A percentile compares a stretch with the other conserved stretches of the same genome.
Conservation (phyloP, 2,113 vertebrate species). For the Leptosomus discolor region DNA sequence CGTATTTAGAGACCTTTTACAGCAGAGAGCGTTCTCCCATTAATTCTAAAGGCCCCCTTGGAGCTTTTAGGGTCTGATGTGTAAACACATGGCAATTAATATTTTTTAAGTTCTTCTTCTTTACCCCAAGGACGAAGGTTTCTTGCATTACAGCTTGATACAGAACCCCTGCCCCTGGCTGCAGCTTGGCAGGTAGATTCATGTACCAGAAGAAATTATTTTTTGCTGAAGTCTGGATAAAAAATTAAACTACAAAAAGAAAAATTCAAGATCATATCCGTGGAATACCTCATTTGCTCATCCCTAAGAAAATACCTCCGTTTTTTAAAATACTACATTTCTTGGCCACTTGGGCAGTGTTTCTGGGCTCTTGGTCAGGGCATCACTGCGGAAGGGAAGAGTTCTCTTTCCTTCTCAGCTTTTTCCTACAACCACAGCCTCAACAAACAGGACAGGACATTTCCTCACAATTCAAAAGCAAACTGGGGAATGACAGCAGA, state of each 20-base stretch:
- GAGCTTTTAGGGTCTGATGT: slow-evolving; percentile 61
- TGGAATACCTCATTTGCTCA: not conserved
- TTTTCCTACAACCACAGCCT: not conserved
- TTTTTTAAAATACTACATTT: not conserved
- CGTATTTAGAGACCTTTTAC: slow-evolving; percentile 66
- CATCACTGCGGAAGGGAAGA: not conserved
- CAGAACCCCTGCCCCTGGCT: not conserved
- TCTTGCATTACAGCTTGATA: not conserved
- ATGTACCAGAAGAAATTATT: not conserved
- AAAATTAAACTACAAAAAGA: not conserved
- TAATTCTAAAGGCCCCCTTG: slow-evolving; percentile 53
- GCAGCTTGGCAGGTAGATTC: slow-evolving; percentile 41
- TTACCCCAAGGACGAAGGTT: slow-evolving; percentile 36
- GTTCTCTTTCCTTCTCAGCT: not conserved
- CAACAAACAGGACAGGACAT: not conserved
- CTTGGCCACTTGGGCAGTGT: not conserved
- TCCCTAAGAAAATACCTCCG: not conserved
- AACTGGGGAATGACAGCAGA: not conserved
- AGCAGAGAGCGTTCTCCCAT: slow-evolving; percentile 62
- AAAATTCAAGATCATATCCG: not conserved
- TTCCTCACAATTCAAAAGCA: not conserved
- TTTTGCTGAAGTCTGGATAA: not conserved
- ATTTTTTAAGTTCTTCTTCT: slow-evolving; percentile 41
- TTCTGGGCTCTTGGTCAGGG: not conserved
- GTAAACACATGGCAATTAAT: slow-evolving; percentile 48